Base-by-base conservation (phyloP, 2,797 vertebrate species). In the Danio albolineatus region DNA sequence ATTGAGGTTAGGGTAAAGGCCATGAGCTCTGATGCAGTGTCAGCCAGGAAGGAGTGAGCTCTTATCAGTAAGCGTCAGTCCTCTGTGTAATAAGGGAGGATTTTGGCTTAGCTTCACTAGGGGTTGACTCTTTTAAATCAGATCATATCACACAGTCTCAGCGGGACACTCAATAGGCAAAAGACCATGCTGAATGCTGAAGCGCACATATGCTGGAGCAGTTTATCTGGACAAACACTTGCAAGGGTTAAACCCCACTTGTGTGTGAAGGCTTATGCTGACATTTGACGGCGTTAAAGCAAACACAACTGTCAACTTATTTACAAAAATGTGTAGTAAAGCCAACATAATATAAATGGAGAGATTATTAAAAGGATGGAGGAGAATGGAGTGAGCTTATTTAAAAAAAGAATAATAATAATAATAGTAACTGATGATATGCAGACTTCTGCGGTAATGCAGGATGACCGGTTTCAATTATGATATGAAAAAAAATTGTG, bases 51-150 rank as follows among this genome's bases (percentile, higher is more conserved):
- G 76, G 17, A 53, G 10, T 14, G 54, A 70, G 76, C 54, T 73
- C 62, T 79, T 82, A 82, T 82, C 81, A 49, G 64, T 75, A 48
- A 69, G 19, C 10, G 64, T 75, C 81, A 79, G 71, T 62, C 48
- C 19, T 69, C 71, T 65, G 41, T 72, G 60, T 60, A 66, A 73
- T 66, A 67, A 73, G 19, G 61, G 53, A 48, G 48, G 64, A 73
- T 79, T 69, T 70, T 41, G 41, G 56, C 54, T 39, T 67, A 59
- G 64, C 61, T 67, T 12, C 51, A 66, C 51, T 28, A 10, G 6
- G 54, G 43, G 54, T 60, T 4, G 4, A 53, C 36, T 77, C 38
- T 62, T 78, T 78, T 44, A 65, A 67, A 39, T 39, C 46, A 60
- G 75, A 75, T 64, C 16, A 28, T 51, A 78, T 78, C 56, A 65